These are phyloP conservation scores for Phylloscopus whistleri DNA, from an alignment of 2,113 vertebrate species.

Conservation along the genomic window DNA sequence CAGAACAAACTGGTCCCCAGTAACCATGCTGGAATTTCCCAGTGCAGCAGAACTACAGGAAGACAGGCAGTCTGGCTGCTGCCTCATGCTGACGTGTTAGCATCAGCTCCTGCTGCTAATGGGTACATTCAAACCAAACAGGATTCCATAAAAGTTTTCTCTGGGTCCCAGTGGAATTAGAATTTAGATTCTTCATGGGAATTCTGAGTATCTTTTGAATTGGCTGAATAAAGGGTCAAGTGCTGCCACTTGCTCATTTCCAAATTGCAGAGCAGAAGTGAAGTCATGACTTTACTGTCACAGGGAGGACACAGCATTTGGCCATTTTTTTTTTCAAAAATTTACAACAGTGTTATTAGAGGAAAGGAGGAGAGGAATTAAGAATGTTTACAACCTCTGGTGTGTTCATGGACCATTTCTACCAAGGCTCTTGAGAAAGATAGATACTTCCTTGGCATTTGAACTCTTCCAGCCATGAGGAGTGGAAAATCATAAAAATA, in stretches of 20 bases:
- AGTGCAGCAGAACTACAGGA: background rate
- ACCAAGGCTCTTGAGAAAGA: background rate
- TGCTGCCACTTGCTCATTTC: background rate
- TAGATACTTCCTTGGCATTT: background rate
- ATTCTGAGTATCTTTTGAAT: background rate
- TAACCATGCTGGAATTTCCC: background rate
- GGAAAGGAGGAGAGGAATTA: background rate
- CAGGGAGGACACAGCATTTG: background rate
- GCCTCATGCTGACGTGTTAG: background rate
- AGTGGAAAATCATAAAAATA: background rate
- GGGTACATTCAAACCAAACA: background rate
- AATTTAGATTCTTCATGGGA: background rate
- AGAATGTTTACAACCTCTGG: background rate
- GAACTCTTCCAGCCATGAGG: background rate
- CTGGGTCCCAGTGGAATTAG: background rate
- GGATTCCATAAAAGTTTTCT: background rate
- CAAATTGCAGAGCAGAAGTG: background rate
- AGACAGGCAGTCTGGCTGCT: background rate
- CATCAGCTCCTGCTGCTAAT: background rate
- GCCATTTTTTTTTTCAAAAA: background rate
- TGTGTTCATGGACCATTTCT: background rate
- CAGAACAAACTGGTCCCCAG: background rate
- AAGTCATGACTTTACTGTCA: background rate
- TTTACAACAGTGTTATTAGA: background rate
- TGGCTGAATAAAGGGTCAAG: background rate